Percentiles rank a stretch among this genome's conserved stretches.
These are phyloP conservation scores for Plectrocnemia conspersa DNA, from an alignment of 1,140 invertebrate species.

Conservation along the genomic window DNA sequence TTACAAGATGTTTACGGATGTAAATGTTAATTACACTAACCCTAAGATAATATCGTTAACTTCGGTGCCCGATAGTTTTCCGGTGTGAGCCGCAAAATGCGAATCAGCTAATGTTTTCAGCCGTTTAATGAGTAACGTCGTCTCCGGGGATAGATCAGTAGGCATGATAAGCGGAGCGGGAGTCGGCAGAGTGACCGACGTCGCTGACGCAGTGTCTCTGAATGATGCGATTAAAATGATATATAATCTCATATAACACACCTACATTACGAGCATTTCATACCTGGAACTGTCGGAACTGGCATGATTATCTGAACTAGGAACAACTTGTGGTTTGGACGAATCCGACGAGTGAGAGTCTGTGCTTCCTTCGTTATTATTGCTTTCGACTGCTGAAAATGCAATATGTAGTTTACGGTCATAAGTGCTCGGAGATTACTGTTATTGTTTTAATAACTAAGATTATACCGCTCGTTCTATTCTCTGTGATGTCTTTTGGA, in stretches of 20 bases:
- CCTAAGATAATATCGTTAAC: slow-evolving; percentile 33
- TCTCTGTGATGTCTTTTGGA: slow-evolving; percentile 17
- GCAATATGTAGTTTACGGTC: neutral
- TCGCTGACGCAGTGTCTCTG: neutral
- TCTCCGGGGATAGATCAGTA: slow-evolving; percentile 10
- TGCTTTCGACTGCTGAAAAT: slow-evolving; percentile 27
- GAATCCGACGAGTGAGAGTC: slow-evolving; percentile 47
- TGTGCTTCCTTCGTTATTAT: slow-evolving; percentile 40
- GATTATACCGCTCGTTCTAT: slow-evolving; percentile 18
- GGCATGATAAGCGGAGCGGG: slow-evolving; percentile 6
- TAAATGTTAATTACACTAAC: slow-evolving; percentile 11
- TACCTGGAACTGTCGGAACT: slow-evolving; percentile 50
- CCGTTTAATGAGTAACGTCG: slow-evolving; percentile 1
- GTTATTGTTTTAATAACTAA: neutral
- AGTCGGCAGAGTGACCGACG: slow-evolving; percentile 10
- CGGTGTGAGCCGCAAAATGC: slow-evolving; percentile 26
- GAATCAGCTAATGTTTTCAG: slow-evolving; percentile 24
- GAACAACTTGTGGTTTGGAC: slow-evolving; percentile 40
- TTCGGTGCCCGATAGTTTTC: slow-evolving; percentile 29
- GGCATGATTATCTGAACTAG: slow-evolving; percentile 45
- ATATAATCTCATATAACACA: neutral
- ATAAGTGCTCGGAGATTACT: neutral
- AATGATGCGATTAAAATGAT: neutral
- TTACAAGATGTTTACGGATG: too few species aligned
- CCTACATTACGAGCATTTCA: slow-evolving; percentile 1